Evolutionary conservation across 2,113 vertebrate species (phyloP).

Genomic region (Sula dactylatra): DNA sequence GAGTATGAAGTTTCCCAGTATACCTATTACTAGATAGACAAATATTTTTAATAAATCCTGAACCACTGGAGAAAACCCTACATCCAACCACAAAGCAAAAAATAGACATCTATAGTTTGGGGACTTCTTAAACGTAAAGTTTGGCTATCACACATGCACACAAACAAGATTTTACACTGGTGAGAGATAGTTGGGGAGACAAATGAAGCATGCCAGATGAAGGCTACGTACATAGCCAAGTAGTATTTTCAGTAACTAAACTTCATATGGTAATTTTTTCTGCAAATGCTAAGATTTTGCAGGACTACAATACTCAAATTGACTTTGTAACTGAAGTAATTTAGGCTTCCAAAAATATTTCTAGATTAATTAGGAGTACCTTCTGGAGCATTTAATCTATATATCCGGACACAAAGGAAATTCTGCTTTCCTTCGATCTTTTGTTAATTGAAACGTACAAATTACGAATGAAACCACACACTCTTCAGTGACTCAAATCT

Average conservation of each 20-base stretch:
- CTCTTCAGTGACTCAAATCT: background rate
- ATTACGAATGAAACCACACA: background rate
- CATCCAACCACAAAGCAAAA: background rate
- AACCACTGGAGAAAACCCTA: background rate
- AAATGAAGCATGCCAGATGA: background rate
- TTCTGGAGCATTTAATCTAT: background rate
- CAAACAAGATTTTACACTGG: background rate
- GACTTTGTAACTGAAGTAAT: background rate
- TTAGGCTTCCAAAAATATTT: background rate
- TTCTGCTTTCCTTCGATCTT: background rate
- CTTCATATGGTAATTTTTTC: background rate
- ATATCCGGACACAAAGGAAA: background rate
- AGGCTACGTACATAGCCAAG: background rate
- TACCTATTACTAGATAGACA: background rate
- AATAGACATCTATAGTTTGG: no score
- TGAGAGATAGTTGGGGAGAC: background rate
- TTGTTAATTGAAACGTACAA: background rate
- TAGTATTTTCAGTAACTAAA: background rate
- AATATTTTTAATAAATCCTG: background rate
- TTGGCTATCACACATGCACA: background rate
- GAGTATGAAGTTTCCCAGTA: background rate
- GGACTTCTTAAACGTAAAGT: no score
- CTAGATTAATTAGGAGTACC: background rate
- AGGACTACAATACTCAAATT: background rate
- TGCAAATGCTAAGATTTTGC: background rate